Evolutionary conservation across 2,888 invertebrate species (phyloP), one percentile per base, ranked within the genome.

Genomic region (Mythimna vitellina): DNA sequence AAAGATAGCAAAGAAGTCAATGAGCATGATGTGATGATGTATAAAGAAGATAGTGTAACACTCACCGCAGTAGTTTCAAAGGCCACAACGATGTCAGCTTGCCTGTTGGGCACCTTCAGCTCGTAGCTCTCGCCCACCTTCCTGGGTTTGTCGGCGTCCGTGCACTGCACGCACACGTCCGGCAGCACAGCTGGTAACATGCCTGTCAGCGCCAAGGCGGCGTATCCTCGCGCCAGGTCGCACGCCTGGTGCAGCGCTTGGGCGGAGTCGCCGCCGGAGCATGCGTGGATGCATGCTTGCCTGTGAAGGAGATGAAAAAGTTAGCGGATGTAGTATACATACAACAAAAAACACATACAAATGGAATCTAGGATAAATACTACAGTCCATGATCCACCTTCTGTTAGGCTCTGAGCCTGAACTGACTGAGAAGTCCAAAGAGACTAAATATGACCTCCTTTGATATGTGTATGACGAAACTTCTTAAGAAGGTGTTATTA

Each of bases 1-100:
- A n/a, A 51, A 20, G 8, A n/a, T 49, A 7, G 20, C 20, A 49
- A 49, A 20, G 17, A 3, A 49, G 7, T 49, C 20, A 49, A 20
- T 7, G 49, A 2, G 20, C 20, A 46, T 5, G n/a, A n/a, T n/a
- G n/a, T n/a, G n/a, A n/a, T n/a, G n/a, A n/a, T n/a, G 17, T 49
- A 20, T 17, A 49, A 7, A 51, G n/a, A 51, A 17, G 20, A 46
- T 17, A 46, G 46, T 17, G 46, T 17, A 17, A 46, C 10, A 74
- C 70, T 69, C 58, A 75, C 74, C 6, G 0, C 86, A 0, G 96
- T 94, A 17, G 93, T 92, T 86, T 99, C 99, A 14, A 99, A 97
- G 1, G 98, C 96, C 70, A 99, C 96, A 0, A 99, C 95, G 71
- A 99, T 96, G 89, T 99, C 99, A 2, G 98, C 99, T 79, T 98